Conservation (phyloP, 2,888 invertebrate genomes). For the Drosophila kanekoi region DNA sequence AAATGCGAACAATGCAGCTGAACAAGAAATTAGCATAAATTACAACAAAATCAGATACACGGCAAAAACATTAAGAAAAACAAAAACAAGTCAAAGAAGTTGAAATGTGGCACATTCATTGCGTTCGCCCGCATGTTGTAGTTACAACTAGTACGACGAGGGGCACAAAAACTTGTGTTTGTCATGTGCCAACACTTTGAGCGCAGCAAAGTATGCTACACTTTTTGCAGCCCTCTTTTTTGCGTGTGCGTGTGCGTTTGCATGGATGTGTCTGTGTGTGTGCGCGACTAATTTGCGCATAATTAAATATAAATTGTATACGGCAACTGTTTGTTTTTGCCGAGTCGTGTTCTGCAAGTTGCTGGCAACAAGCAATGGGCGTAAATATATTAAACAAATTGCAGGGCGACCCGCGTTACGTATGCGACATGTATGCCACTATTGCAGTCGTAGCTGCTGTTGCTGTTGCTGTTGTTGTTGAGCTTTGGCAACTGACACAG, state of each 20-base stretch:
- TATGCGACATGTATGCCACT: slow-evolving; percentile 66
- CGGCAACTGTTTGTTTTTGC: slow-evolving; percentile 70
- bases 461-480: slow-evolving; percentile 23
- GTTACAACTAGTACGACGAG: slow-evolving; percentile 23
- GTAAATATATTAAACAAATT: slow-evolving; percentile 81
- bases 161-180: slow-evolving; percentile 69
- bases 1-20: slow-evolving; percentile 23
- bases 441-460: slow-evolving; percentile 36
- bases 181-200: slow-evolving; percentile 78
- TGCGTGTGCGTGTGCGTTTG: slow-evolving; percentile 8
- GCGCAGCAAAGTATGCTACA: slow-evolving; percentile 56
- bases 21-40: slow-evolving; percentile 66
- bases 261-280: slow-evolving; percentile 15
- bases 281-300: slow-evolving; percentile 80
- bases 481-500: slow-evolving; percentile 61
- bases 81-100: slow-evolving; percentile 11
- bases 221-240: slow-evolving; percentile 52
- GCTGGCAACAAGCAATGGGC: slow-evolving; percentile 75
- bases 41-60: slow-evolving; percentile 55
- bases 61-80: slow-evolving; percentile 9
- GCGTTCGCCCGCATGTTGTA: slow-evolving; percentile 45
- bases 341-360: slow-evolving; percentile 29
- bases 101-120: slow-evolving; percentile 30
- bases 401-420: slow-evolving; percentile 62
- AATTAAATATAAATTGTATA: slow-evolving; percentile 83